phyloP scores from a whole-genome alignment of 2,113 vertebrate species.

The Xenotilapia longispinis region DNA sequence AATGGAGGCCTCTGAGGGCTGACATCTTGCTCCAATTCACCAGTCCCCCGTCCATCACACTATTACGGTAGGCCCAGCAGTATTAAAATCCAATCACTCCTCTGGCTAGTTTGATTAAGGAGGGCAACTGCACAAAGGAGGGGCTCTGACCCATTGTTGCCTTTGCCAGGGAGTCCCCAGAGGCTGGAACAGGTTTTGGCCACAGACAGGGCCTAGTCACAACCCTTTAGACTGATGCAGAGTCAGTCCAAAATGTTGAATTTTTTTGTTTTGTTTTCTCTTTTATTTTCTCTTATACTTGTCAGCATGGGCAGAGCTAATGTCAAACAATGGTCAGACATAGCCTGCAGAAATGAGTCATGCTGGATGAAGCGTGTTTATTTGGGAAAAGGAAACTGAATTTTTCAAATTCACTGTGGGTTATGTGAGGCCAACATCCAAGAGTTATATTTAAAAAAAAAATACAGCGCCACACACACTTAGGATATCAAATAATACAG shows the following conservation, averaged over 20 bases:
- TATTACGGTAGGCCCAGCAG: slow-evolving; percentile 75
- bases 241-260: neutral
- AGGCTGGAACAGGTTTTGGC: slow-evolving; percentile 42
- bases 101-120: slow-evolving; percentile 77
- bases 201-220: slow-evolving; percentile 32
- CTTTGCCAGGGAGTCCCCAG: slow-evolving; percentile 62
- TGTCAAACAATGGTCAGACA: neutral
- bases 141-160: slow-evolving; percentile 71
- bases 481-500: neutral
- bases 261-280: neutral
- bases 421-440: neutral
- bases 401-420: neutral
- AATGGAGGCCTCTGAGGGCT: slow-evolving; percentile 71
- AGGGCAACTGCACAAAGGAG: slow-evolving; percentile 58
- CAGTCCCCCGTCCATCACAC: slow-evolving; percentile 75
- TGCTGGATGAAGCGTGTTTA: neutral
- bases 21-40: slow-evolving; percentile 73
- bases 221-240: neutral
- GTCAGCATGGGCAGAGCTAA: neutral
- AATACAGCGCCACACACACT: neutral
- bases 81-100: slow-evolving; percentile 83
- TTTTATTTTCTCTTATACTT: neutral
- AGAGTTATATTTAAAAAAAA: rapidly evolving
- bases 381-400: neutral
- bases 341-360: neutral